These are phyloP conservation scores for Lemur catta DNA, from an alignment of 2,797 vertebrate species.

Conservation along the genomic window DNA sequence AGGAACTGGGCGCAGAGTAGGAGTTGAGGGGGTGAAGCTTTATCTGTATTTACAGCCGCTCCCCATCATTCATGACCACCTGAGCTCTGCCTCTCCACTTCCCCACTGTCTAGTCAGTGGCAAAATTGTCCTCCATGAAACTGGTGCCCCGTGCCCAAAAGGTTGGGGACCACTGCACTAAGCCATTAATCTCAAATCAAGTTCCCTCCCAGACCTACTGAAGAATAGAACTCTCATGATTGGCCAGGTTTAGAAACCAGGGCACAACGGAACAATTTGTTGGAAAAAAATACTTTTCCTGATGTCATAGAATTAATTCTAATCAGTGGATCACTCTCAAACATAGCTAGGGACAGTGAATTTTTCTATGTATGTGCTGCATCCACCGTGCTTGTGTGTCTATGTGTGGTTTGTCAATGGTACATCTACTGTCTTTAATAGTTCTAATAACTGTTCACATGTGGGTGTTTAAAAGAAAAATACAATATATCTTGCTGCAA, in stretches of 20 bases:
- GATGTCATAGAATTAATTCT: neutral
- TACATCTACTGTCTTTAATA: neutral
- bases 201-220: neutral
- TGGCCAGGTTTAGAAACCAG: neutral
- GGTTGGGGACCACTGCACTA: no score
- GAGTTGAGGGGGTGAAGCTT: no score
- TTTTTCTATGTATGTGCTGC: neutral
- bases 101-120: no score
- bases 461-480: neutral
- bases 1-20: no score
- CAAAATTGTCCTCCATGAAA: no score
- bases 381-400: neutral
- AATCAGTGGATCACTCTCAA: neutral
- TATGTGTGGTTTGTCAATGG: neutral
- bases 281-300: conserved; percentile 8
- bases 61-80: no score
- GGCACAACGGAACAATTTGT: neutral
- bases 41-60: no score
- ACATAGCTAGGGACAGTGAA: neutral
- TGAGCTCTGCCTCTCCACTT: no score
- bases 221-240: neutral
- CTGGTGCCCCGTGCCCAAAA: no score
- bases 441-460: neutral
- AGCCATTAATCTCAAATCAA: neutral
- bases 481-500: neutral